Percentiles rank a stretch among this genome's conserved stretches.
These are phyloP conservation scores for Neofelis nebulosa DNA, from an alignment of 2,113 vertebrate species.

Conservation along the genomic window DNA sequence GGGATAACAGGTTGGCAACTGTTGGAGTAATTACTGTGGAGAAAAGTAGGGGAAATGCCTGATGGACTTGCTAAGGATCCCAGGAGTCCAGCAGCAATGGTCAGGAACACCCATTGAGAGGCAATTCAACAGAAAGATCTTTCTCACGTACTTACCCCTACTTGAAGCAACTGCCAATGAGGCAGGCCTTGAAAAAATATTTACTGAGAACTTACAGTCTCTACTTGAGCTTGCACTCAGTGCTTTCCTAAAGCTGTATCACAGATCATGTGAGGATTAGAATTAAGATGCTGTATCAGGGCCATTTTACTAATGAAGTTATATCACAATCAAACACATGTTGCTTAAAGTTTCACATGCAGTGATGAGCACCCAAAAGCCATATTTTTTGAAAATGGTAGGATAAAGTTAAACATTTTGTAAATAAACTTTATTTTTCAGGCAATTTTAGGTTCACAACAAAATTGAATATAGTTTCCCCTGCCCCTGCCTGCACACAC, in stretches of 20 bases:
- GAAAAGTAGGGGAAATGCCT: not conserved
- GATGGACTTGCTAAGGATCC: not conserved
- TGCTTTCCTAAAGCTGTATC: not conserved
- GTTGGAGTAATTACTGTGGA: not conserved
- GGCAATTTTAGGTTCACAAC: not conserved
- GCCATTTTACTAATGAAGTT: not conserved
- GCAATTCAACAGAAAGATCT: not conserved
- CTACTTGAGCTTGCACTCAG: not conserved
- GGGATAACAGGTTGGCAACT: not conserved
- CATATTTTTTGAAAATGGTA: not conserved
- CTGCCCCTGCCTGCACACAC: not conserved
- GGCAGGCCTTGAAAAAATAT: not conserved
- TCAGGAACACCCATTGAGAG: fast-evolving
- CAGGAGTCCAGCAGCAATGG: not conserved
- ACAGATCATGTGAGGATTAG: not conserved
- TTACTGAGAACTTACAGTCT: not conserved
- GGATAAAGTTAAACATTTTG: not conserved
- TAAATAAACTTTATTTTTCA: not conserved
- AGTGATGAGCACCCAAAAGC: not conserved
- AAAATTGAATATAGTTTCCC: not conserved
- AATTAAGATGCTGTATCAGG: not conserved
- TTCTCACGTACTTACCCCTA: not conserved
- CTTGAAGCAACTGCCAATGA: not conserved
- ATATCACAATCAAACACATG: not conserved
- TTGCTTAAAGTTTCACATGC: not conserved